These are phyloP conservation scores for Stigmatopora argus DNA, from an alignment of 2,113 vertebrate species.

Conservation along the genomic window DNA sequence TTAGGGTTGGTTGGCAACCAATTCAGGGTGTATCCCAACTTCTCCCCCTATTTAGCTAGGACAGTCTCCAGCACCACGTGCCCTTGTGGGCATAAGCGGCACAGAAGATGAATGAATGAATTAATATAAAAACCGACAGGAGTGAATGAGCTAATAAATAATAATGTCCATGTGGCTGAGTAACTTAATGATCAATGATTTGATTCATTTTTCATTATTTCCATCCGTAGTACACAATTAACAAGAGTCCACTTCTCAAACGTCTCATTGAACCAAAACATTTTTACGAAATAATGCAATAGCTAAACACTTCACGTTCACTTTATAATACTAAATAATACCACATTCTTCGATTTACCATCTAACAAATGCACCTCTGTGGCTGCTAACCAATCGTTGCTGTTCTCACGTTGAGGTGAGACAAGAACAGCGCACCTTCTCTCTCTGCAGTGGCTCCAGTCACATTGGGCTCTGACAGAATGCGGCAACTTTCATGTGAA, in stretches of 20 bases:
- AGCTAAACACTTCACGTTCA: neutral
- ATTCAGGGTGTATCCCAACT: too few relatives aligned
- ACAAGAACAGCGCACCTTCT: slow-evolving; percentile 39
- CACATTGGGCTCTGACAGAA: slow-evolving; percentile 56
- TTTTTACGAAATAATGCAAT: neutral
- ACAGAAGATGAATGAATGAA: neutral
- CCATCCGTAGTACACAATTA: neutral
- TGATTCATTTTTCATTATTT: neutral
- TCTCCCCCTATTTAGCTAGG: too few relatives aligned
- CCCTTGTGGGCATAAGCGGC: too few relatives aligned
- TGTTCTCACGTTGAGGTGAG: slow-evolving; percentile 26
- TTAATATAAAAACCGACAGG: neutral
- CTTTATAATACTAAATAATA: neutral
- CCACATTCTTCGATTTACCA: neutral
- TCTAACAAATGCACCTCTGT: slow-evolving; percentile 3
- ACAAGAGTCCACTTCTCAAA: neutral
- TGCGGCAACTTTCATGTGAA: slow-evolving; percentile 59
- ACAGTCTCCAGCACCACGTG: too few relatives aligned
- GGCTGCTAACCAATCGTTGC: slow-evolving; percentile 38
- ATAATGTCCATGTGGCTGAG: neutral
- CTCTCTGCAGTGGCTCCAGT: slow-evolving; percentile 55
- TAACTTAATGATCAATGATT: neutral
- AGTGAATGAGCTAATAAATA: neutral
- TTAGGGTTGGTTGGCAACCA: too few relatives aligned
- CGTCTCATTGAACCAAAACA: neutral